These are phyloP conservation scores for Nothocercus julius DNA, from an alignment of 2,113 vertebrate species.

Conservation along the genomic window DNA sequence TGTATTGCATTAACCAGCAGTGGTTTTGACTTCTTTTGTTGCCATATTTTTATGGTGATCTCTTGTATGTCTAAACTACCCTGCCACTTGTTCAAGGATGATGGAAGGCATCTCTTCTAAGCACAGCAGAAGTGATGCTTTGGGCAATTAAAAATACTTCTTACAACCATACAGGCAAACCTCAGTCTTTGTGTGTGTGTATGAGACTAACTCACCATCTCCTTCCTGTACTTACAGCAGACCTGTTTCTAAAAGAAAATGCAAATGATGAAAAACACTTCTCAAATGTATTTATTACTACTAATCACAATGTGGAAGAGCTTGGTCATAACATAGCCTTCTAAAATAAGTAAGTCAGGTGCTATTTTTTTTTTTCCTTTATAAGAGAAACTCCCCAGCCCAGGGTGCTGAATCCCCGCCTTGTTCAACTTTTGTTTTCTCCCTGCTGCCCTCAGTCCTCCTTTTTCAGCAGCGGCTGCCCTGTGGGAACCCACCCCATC, in stretches of 20 bases:
- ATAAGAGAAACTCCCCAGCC: fast-evolving
- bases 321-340: fast-evolving
- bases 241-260: neutral
- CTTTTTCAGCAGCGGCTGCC: neutral
- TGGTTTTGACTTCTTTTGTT: neutral
- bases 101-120: constrained; percentile 17
- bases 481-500: fast-evolving
- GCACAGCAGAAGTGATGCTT: constrained; percentile 30
- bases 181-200: neutral
- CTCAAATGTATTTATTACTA: neutral
- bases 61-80: neutral
- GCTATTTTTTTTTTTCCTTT: neutral
- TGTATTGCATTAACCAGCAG: constrained; percentile 11
- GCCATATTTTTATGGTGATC: constrained; percentile 28
- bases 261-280: neutral
- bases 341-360: neutral
- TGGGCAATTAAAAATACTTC: constrained; percentile 70
- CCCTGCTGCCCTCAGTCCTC: neutral
- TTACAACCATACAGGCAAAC: constrained; percentile 37
- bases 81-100: constrained; percentile 14
- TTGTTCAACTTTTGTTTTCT: neutral
- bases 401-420: fast-evolving
- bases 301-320: neutral
- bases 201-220: fast-evolving
- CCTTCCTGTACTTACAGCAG: too few species aligned